phyloP scores from a whole-genome alignment of 64 coral and sea anemone genomes.

The Orbicella faveolata region DNA sequence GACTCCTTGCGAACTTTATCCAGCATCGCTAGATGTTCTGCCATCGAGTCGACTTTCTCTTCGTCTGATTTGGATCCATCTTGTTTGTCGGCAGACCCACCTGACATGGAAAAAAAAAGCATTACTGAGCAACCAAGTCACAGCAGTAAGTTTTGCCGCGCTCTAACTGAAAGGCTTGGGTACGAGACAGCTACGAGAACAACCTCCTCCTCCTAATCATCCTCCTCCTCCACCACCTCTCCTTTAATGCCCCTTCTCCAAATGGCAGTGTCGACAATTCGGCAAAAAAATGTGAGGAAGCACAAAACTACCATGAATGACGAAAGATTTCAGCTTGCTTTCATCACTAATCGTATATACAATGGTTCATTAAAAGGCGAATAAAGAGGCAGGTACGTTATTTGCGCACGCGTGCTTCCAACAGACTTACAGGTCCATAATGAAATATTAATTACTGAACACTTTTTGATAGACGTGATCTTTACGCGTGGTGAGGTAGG shows the following conservation, averaged over 20 bases:
- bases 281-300: neutral
- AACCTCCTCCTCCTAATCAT: no score
- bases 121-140: neutral
- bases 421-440: constrained; percentile 3
- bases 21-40: constrained; percentile 53
- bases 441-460: constrained; percentile 19
- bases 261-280: neutral
- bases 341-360: neutral
- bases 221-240: no score
- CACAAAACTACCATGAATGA: neutral
- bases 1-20: constrained; percentile 33
- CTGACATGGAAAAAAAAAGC: neutral
- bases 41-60: constrained; percentile 24
- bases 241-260: no score
- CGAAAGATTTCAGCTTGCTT: neutral
- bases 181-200: no score
- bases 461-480: neutral
- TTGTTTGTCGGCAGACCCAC: neutral
- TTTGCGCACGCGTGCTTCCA: neutral
- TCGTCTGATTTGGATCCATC: neutral
- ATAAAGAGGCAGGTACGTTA: neutral
- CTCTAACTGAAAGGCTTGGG: neutral
- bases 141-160: neutral
- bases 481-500: neutral
- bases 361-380: neutral